These are phyloP conservation scores for Drosophila buzzatii DNA, from an alignment of 2,888 invertebrate species.

Conservation along the genomic window DNA sequence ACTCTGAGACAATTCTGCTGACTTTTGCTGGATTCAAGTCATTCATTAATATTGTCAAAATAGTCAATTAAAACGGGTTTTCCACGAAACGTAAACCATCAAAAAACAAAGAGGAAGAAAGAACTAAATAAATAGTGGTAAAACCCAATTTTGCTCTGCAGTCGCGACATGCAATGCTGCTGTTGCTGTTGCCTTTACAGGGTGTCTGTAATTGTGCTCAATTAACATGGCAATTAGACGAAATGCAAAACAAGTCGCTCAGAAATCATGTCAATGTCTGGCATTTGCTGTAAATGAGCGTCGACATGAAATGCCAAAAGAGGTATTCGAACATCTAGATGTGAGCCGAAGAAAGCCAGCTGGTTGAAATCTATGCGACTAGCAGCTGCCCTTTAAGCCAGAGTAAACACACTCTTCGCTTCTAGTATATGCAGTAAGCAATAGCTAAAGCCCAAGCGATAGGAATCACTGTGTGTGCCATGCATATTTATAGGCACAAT, in stretches of 20 bases:
- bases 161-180: slow-evolving; percentile 53
- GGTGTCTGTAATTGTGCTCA: slow-evolving; percentile 62
- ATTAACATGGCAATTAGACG: slow-evolving; percentile 69
- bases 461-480: slow-evolving; percentile 32
- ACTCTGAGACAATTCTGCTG: slow-evolving; percentile 2
- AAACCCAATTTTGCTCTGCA: slow-evolving; percentile 10
- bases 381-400: slow-evolving; percentile 1
- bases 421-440: slow-evolving; percentile 1
- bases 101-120: slow-evolving; percentile 10
- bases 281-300: slow-evolving; percentile 61
- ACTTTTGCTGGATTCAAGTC: slow-evolving; percentile 40
- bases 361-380: background rate
- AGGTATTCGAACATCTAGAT: slow-evolving; percentile 18
- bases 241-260: slow-evolving; percentile 51
- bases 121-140: background rate
- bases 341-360: background rate
- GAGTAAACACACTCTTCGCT: background rate
- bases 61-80: slow-evolving; percentile 61
- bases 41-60: slow-evolving; percentile 45
- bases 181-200: slow-evolving; percentile 14
- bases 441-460: slow-evolving; percentile 14
- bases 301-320: slow-evolving; percentile 64
- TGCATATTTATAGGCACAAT: slow-evolving; percentile 65
- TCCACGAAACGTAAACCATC: slow-evolving; percentile 49
- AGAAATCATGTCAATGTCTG: slow-evolving; percentile 72